phyloP scores from a whole-genome alignment of 2,797 vertebrate genomes.

The Rhinichthys osculus region DNA sequence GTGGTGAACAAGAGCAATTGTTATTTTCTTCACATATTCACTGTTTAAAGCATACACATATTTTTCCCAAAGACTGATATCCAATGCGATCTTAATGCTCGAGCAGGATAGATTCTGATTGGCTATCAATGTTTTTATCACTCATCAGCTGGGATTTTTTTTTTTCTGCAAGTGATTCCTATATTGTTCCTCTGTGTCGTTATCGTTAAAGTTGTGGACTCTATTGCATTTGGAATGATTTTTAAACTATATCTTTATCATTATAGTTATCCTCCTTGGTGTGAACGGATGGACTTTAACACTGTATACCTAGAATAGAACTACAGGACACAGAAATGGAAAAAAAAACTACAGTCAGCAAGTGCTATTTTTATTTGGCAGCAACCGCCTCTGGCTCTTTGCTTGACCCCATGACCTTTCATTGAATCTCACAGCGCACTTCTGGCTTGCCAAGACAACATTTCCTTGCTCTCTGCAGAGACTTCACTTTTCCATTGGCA shows the following conservation, averaged over 20 bases:
- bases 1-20: not conserved
- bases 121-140: not conserved
- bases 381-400: constrained; percentile 18
- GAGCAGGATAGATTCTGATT: not conserved
- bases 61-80: not conserved
- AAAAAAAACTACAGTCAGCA: not conserved
- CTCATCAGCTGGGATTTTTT: no score
- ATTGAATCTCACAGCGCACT: not conserved
- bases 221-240: not conserved
- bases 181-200: not conserved
- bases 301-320: not conserved
- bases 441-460: constrained; percentile 22
- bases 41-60: not conserved
- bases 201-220: not conserved
- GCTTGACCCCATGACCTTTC: constrained; percentile 38
- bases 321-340: not conserved
- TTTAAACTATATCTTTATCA: not conserved
- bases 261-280: not conserved
- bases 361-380: constrained; percentile 7
- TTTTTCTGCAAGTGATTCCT: not conserved
- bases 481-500: constrained; percentile 64
- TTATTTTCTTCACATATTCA: not conserved
- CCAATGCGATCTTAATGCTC: not conserved
- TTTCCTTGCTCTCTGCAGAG: constrained; percentile 14
- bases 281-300: not conserved